phyloP scores from a whole-genome alignment of 2,113 vertebrate genomes.

The Entomyzon cyanotis region DNA sequence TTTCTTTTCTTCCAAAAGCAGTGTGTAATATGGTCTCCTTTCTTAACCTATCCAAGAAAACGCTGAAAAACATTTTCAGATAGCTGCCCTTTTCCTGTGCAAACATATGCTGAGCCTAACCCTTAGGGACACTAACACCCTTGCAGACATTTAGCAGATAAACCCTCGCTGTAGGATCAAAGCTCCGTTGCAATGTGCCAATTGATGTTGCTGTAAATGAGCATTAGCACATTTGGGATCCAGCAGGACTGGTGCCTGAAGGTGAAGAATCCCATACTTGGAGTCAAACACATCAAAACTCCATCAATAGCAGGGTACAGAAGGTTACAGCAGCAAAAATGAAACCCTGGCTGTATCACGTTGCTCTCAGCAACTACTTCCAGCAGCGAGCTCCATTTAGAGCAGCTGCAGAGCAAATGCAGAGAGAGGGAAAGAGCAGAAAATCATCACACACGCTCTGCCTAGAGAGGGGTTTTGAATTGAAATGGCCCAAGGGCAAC shows the following conservation, averaged over 20 bases:
- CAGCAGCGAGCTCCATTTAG: neutral
- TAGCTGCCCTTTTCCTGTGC: constrained; percentile 17
- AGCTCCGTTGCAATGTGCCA: neutral
- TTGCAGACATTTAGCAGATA: constrained; percentile 7
- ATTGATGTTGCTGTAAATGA: constrained; percentile 39
- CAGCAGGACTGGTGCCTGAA: constrained; percentile 23
- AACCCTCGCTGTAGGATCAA: constrained; percentile 21
- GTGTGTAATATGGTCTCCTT: neutral
- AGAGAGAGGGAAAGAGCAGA: neutral
- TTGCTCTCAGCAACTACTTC: constrained; percentile 35
- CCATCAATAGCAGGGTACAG: constrained; percentile 1
- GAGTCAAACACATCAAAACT: constrained; percentile 30
- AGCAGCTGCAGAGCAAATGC: constrained; percentile 11
- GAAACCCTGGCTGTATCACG: neutral
- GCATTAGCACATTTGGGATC: constrained; percentile 33
- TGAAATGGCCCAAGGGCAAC: neutral
- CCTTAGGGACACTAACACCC: constrained; percentile 3
- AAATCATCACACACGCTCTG: neutral
- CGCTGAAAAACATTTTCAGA: neutral
- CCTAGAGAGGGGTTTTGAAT: neutral
- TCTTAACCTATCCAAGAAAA: constrained; percentile 6
- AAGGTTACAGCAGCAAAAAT: constrained; percentile 25
- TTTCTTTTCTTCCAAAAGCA: neutral
- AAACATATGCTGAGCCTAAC: constrained; percentile 48
- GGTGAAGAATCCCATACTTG: constrained; percentile 22